Evolutionary conservation across 2,113 vertebrate species (phyloP).

Genomic region (Ploceus nigricollis): DNA sequence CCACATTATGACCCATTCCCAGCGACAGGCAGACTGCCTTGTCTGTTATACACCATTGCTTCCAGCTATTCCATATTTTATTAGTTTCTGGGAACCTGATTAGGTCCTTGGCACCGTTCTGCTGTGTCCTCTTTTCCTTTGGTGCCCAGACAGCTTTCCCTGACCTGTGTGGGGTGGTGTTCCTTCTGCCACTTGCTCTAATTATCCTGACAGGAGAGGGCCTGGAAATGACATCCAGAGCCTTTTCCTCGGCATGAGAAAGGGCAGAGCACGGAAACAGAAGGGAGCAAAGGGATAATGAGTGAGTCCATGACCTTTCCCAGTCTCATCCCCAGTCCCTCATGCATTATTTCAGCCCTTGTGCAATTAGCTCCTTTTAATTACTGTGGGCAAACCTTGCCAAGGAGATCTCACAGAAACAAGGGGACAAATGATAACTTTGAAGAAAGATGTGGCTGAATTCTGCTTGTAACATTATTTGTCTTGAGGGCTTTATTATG

Average conservation of each 20-base stretch:
- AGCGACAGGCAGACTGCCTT: rapidly evolving
- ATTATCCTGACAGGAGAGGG: background rate
- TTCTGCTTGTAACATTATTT: rapidly evolving
- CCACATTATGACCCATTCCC: background rate
- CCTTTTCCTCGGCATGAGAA: background rate
- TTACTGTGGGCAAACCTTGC: background rate
- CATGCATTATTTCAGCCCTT: background rate
- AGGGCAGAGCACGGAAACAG: conserved; percentile 4
- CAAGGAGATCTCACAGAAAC: rapidly evolving
- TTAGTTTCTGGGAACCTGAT: background rate
- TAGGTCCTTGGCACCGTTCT: background rate
- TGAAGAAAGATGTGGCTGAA: background rate
- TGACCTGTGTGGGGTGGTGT: background rate
- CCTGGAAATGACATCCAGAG: background rate
- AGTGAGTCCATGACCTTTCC: background rate
- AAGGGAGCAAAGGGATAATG: background rate
- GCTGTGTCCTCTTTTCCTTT: background rate
- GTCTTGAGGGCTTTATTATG: background rate
- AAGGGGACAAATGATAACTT: background rate
- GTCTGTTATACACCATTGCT: background rate
- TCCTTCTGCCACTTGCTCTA: background rate
- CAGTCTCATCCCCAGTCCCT: background rate
- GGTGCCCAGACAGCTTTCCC: background rate
- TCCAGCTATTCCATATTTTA: background rate
- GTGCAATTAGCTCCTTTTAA: conserved; percentile 1